Conservation (phyloP, 1,140 invertebrate species). For the Drosophila serrata region DNA sequence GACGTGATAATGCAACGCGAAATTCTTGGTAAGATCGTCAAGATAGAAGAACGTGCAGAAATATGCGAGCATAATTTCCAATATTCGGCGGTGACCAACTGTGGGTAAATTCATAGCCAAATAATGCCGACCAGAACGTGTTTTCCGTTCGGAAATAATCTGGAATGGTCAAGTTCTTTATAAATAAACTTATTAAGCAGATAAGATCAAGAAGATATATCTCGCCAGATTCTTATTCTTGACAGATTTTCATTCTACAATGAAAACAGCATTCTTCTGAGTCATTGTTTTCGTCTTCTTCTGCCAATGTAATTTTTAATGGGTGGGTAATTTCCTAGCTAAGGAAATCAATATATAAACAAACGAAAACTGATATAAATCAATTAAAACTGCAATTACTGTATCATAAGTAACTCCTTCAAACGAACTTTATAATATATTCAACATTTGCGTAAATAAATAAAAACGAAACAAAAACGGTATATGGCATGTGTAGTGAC, state of each 20-base stretch:
- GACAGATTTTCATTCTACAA: slow-evolving; percentile 3
- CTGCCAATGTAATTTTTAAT: no score
- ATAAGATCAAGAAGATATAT: slow-evolving; percentile 6
- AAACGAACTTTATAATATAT: slow-evolving; percentile 5
- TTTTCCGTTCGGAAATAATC: slow-evolving; percentile 9
- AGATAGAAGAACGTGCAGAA: slow-evolving; percentile 55
- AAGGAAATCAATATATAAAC: no score
- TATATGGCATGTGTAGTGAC: slow-evolving; percentile 2
- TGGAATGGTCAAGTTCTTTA: slow-evolving; percentile 14
- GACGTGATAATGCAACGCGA: slow-evolving; percentile 45
- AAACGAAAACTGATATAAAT: no score
- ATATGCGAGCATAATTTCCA: slow-evolving; percentile 50
- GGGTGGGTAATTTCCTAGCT: no score
- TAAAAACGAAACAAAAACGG: neutral
- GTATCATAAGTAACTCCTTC: neutral
- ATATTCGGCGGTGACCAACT: slow-evolving; percentile 14
- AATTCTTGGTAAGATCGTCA: slow-evolving; percentile 64
- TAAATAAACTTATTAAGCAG: slow-evolving; percentile 12
- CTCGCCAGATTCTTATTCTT: neutral
- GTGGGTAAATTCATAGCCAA: slow-evolving; percentile 14
- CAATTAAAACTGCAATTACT: neutral
- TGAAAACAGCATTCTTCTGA: slow-evolving; percentile 1
- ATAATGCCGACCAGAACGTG: slow-evolving; percentile 36
- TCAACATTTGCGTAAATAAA: slow-evolving; percentile 16
- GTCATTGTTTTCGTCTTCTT: neutral